Base-by-base conservation (phyloP, 2,113 vertebrate species). In the Thomomys bottae region DNA sequence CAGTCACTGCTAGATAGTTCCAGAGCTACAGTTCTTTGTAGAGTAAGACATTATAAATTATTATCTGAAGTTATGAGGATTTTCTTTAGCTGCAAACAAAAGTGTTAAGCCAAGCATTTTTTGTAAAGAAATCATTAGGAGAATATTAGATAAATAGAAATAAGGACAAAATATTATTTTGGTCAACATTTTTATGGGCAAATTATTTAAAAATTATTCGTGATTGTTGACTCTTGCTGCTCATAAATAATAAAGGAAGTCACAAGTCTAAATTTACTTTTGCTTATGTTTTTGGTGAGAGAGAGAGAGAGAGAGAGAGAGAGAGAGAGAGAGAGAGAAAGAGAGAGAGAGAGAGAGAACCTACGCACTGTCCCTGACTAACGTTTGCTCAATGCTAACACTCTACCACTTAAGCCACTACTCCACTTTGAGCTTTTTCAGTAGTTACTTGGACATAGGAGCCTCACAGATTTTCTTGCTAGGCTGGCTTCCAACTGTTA, bases 111-210 rank as follows among this genome's bases (percentile, higher is more conserved):
- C 32, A 84, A 76, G 57, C 1, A 49, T 66, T 87, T 84, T 63
- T 70, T 40, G 84, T 75, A 63, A 93, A 88, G n/a, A 92, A 8
- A 61, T 72, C 49, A 30, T 42, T 80, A 72, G 34, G 57, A 75
- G 2, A 5, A 61, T 30, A 86, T 61, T 75, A 28, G 21, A 14
- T 64, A 84, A 88, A 70, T 4, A 78, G 7, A 38, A 93, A 89
- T 42, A 83, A 90, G 80, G 26, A 90, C 78, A 61, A 72, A 59
- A 59, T 57, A 0, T 28, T 71, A 68, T 24, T 5, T 75, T 82
- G 72, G 40, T 78, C 30, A 94, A 87, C 89, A 76, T 71, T 23
- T 7, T 40, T 82, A 8, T 24, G 1, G 15, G 30, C 59, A 49
- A 38, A 49, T 42, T 32, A 7, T 32, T 79, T 26, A 45, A 70